Evolutionary conservation across 2,797 vertebrate species (phyloP).

Genomic region (Lepus oiostolus): DNA sequence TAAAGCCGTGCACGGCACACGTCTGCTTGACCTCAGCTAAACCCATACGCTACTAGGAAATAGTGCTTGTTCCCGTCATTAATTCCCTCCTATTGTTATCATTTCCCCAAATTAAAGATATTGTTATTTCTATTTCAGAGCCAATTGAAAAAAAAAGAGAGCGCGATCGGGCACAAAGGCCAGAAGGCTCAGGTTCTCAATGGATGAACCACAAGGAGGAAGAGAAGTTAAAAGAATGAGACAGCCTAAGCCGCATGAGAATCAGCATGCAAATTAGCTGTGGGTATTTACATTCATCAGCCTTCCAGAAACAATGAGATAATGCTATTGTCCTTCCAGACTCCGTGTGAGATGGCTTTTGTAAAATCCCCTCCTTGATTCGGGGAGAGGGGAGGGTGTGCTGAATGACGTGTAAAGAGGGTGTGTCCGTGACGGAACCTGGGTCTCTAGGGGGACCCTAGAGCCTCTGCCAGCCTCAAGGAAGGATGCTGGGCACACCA

Average conservation of each 20-base stretch:
- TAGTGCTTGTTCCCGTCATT: background rate
- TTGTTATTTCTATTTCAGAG: background rate
- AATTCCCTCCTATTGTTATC: background rate
- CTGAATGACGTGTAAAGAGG: background rate
- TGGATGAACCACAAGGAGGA: background rate
- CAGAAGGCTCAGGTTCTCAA: background rate
- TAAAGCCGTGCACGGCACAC: background rate
- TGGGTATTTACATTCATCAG: conserved; percentile 8
- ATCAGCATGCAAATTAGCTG: background rate
- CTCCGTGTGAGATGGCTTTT: background rate
- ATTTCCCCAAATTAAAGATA: conserved; percentile 33
- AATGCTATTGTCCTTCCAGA: background rate
- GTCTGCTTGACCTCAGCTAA: background rate
- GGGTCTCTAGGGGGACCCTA: background rate
- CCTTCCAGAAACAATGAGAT: conserved; percentile 24
- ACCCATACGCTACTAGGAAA: background rate
- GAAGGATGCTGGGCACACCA: no score
- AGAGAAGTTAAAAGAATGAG: background rate
- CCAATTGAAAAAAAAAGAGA: conserved; percentile 12
- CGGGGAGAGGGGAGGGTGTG: background rate
- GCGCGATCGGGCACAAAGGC: background rate
- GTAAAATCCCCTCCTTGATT: background rate
- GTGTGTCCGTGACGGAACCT: background rate
- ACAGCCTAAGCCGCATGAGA: background rate
- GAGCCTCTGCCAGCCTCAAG: background rate